Evolutionary conservation across 2,888 invertebrate species (phyloP).

Genomic region (Xestoiulus laeticollis): DNA sequence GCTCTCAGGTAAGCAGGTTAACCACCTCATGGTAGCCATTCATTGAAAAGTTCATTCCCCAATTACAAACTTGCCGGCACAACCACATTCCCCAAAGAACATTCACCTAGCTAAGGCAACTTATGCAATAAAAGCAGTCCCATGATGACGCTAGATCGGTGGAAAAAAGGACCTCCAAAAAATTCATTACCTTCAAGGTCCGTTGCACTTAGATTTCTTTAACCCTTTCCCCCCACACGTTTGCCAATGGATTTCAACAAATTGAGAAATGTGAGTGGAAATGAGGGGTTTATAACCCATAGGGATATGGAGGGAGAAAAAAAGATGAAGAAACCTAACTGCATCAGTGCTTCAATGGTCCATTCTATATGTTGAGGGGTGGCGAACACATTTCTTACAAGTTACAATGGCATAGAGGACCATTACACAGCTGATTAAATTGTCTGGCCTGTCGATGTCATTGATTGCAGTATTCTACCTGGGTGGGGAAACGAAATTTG

Average conservation of each 20-base stretch:
- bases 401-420: no score
- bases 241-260: conserved; percentile 23
- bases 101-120: conserved; percentile 47
- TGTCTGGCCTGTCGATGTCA: no score
- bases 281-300: not conserved
- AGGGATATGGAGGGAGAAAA: not conserved
- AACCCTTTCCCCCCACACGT: conserved; percentile 1
- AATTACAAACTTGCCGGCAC: conserved; percentile 48
- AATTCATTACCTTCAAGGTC: conserved; percentile 50
- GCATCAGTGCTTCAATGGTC: not conserved
- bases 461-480: no score
- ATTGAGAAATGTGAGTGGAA: not conserved
- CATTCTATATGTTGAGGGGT: not conserved
- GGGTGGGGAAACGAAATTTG: no score
- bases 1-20: conserved; percentile 50
- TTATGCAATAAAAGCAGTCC: conserved; percentile 47
- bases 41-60: conserved; percentile 53
- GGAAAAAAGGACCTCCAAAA: not conserved
- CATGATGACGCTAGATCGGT: conserved; percentile 34
- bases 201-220: conserved; percentile 40
- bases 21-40: conserved; percentile 49
- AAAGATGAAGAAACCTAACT: not conserved
- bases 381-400: not conserved
- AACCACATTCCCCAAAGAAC: conserved; percentile 49
- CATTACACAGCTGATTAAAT: no score